Conservation (phyloP, 2,888 invertebrate genomes). For the Caenorhabditis sp. region DNA sequence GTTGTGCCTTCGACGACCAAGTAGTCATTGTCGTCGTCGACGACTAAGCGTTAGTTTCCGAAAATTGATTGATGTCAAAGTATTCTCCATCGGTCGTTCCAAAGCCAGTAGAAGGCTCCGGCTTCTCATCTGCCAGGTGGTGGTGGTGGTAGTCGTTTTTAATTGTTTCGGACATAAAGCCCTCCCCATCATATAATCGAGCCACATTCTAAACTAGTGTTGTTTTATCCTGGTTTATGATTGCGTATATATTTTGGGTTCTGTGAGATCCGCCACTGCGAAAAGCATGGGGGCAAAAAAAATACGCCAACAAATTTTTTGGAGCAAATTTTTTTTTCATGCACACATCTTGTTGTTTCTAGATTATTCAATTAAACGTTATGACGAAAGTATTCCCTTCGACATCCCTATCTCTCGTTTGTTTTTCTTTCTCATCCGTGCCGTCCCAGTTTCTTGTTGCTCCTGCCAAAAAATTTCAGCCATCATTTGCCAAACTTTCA, state of each 20-base stretch:
- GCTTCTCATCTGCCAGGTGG: constrained; percentile 37
- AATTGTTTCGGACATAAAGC: constrained; percentile 46
- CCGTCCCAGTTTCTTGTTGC: constrained; percentile 1
- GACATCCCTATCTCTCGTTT: constrained; percentile 12
- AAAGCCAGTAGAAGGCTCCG: neutral
- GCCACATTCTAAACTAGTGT: constrained; percentile 11
- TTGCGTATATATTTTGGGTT: neutral
- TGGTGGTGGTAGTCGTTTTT: constrained; percentile 21
- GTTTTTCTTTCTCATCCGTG: constrained; percentile 3
- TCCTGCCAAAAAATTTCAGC: constrained; percentile 2
- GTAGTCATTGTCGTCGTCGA: constrained; percentile 13
- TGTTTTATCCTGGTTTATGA: neutral
- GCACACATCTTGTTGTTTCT: constrained; percentile 33
- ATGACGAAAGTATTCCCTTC: constrained; percentile 23
- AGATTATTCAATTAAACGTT: constrained; percentile 42
- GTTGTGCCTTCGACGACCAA: neutral
- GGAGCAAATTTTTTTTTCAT: constrained; percentile 9
- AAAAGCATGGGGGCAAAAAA: neutral
- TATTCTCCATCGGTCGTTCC: constrained; percentile 35
- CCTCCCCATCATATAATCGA: neutral
- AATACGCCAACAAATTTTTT: constrained; percentile 6
- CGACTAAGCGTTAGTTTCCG: constrained; percentile 39
- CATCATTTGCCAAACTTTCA: constrained; percentile 3
- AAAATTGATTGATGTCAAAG: constrained; percentile 45
- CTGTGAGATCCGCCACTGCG: too few species aligned